phyloP scores from a whole-genome alignment of 2,113 vertebrate species.

The Antidorcas marsupialis region DNA sequence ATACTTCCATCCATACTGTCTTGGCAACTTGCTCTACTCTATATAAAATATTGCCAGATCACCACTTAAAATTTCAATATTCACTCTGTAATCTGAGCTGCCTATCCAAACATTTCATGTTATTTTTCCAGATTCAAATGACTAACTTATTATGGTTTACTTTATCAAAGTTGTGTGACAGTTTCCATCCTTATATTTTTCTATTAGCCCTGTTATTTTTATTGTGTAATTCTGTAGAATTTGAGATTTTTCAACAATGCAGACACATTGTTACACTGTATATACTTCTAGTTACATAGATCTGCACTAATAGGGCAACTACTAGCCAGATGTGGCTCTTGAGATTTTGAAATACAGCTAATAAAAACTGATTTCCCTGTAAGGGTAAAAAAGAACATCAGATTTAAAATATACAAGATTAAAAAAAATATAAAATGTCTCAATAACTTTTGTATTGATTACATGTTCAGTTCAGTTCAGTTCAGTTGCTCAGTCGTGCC shows the following conservation, averaged over 20 bases:
- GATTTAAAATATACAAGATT: neutral
- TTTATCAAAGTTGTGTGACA: neutral
- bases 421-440: neutral
- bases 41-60: neutral
- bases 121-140: neutral
- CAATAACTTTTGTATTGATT: neutral
- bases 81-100: neutral
- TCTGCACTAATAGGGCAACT: neutral
- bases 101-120: neutral
- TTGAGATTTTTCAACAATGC: neutral
- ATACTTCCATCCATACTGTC: neutral
- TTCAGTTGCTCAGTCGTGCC: no score
- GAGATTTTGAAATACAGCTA: neutral
- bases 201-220: neutral
- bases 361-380: neutral
- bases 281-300: neutral
- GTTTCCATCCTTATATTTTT: neutral
- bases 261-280: neutral
- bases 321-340: neutral
- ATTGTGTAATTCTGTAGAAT: neutral
- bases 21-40: neutral
- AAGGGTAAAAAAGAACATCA: neutral
- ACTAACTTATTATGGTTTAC: neutral
- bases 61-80: neutral
- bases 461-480: neutral